Base-by-base conservation (phyloP, 2,797 vertebrate genomes). In the Babyrousa celebensis region DNA sequence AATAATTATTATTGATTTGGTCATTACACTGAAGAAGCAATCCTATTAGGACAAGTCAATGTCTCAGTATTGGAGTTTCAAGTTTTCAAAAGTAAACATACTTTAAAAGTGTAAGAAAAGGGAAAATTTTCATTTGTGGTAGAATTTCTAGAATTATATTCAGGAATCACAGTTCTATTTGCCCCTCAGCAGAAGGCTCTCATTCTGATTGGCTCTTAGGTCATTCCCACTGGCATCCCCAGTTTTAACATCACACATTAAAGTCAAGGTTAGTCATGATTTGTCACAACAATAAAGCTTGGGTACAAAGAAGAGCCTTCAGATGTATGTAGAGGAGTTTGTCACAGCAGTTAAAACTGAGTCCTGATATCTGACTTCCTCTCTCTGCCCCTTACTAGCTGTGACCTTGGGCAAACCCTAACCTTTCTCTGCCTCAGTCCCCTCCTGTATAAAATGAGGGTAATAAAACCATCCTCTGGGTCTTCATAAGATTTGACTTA, bases 31-130 rank as follows among this genome's bases (percentile, higher is more conserved):
- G 14, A 92, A 43, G 23, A 95, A 75, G 40, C 18, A 56, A 40
- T 85, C 23, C 36, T 84, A 4, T 32, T 91, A 80, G 71, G 40
- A 95, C n/a, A 94, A 87, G 79, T 93, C 95, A 95, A 20, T 94
- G 67, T 52, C 36, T 95, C 63, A 32, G 40, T 32, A 17, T 5
- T 43, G 4, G 27, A n/a, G 23, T 65, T 82, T 95, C 86, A 72
- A 32, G 56, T 52, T 95, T 96, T 86, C 68, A 77, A 93, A 78
- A 90, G 92, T 96, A 92, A 94, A 89, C 77, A 94, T 60, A 86
- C 17, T 80, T 96, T 86, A 7, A 89, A 90, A 77, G 43, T 56
- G 0, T 77, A 91, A 87, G 67, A 83, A 89, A 92, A 67, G 5
- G 14, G 17, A 40, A 82, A n/a, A 77, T 9, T 86, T 67, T 91